Evolutionary conservation across 2,113 vertebrate species (phyloP), one percentile per base, ranked within the genome.

Genomic region (Phrynocephalus versicolor): DNA sequence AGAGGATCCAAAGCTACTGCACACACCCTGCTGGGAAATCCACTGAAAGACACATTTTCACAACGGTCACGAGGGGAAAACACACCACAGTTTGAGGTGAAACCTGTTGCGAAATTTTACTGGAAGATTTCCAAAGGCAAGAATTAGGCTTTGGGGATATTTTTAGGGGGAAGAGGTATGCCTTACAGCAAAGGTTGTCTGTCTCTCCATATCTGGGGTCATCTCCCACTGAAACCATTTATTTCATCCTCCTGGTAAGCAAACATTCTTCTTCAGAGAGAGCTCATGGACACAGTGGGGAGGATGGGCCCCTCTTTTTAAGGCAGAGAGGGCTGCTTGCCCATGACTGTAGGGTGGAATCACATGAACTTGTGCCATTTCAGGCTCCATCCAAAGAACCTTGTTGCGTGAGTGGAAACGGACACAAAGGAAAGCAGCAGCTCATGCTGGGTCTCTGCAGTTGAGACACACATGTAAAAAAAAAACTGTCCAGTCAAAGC

Each of bases 311-410:
- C 14, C 33, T 58, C n/a, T 82, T 0, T 13, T n/a, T 67, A 72
- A 72, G 12, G 35, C 71, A 4, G 18, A 57, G 1, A 1, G 33
- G 81, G 41, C n/a, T 0, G 5, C 6, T n/a, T 4, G 15, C 45
- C 74, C 51, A 33, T 45, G n/a, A 21, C 81, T 62, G 30, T 19
- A 27, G 0, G 0, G 12, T 6, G 9, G 37, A 86, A 45, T 16
- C 15, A 75, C 41, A 45, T 19, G 13, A 21, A 9, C 21, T 10
- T 13, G 8, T 15, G 6, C 10, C 77, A 62, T 19, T 0, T 1
- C 8, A 79, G 30, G 33, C 30, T 2, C 5, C 0, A 0, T 30
- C 18, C 64, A n/a, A 10, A 0, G 1, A 27, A n/a, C 0, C 6
- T 12, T 6, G 51, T 79, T 8, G 65, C 0, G 0, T 79, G 41